phyloP scores from a whole-genome alignment of 2,113 vertebrate genomes.

The Tupaia chinensis region DNA sequence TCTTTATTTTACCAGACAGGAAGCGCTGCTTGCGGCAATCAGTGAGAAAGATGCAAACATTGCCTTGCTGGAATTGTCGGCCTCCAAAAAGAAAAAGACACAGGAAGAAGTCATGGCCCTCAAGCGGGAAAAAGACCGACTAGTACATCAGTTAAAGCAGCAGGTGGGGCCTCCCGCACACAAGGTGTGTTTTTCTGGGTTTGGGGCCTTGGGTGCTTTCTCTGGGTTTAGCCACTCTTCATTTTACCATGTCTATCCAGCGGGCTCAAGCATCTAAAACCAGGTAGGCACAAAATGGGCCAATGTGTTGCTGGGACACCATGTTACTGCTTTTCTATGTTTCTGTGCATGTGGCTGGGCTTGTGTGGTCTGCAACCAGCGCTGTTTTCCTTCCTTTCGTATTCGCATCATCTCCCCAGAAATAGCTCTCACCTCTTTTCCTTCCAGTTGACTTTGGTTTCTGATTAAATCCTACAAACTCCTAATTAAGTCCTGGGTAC shows the following conservation, averaged over 20 bases:
- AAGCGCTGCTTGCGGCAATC: slow-evolving; percentile 98
- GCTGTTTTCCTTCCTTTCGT: slow-evolving; percentile 70
- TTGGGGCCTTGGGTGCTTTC: slow-evolving; percentile 61
- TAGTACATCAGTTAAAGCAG: slow-evolving; percentile 99
- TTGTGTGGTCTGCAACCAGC: slow-evolving; percentile 28
- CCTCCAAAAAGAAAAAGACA: slow-evolving; percentile 99
- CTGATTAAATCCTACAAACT: slow-evolving; percentile 7
- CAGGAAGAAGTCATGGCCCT: slow-evolving; percentile 98
- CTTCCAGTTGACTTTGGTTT: slow-evolving; percentile 63
- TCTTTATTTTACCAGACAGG: slow-evolving; percentile 92
- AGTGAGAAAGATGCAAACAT: slow-evolving; percentile 99
- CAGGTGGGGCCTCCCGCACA: slow-evolving; percentile 90
- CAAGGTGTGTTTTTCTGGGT: slow-evolving; percentile 63
- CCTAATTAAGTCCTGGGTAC: slow-evolving; percentile 35
- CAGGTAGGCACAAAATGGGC: slow-evolving; percentile 72
- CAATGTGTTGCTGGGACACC: neutral
- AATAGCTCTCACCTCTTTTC: slow-evolving; percentile 51
- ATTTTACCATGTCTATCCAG: slow-evolving; percentile 68
- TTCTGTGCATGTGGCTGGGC: slow-evolving; percentile 67
- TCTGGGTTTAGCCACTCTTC: slow-evolving; percentile 69
- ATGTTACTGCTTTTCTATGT: slow-evolving; percentile 59
- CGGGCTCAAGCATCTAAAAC: slow-evolving; percentile 19
- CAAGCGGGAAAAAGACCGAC: slow-evolving; percentile 97
- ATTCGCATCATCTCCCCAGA: slow-evolving; percentile 41
- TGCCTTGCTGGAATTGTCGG: slow-evolving; percentile 97